Evolutionary conservation across 2,113 vertebrate species (phyloP).

Genomic region (Vombatus ursinus): DNA sequence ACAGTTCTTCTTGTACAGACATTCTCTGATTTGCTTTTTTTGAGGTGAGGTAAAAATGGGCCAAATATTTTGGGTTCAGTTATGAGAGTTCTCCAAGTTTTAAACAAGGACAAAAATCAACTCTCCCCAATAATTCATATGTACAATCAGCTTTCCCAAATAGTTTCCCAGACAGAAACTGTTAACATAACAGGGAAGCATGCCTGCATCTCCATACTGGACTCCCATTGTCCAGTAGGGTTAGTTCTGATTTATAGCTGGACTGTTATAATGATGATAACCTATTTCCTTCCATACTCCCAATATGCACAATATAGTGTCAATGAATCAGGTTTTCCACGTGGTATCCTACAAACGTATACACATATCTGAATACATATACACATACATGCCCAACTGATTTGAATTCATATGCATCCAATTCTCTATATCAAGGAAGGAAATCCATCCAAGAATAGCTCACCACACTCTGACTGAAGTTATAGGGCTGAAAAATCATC

Average conservation of each 20-base stretch:
- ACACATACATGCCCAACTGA: background rate
- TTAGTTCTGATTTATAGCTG: background rate
- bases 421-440: constrained; percentile 10
- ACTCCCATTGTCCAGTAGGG: background rate
- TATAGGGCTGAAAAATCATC: constrained; percentile 18
- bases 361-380: too few species aligned
- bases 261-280: constrained; percentile 27
- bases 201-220: background rate
- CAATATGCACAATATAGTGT: constrained; percentile 47
- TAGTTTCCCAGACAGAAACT: background rate
- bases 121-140: background rate
- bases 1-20: constrained; percentile 38
- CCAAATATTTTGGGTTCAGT: constrained; percentile 20
- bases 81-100: background rate
- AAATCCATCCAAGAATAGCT: constrained; percentile 24
- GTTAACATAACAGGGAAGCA: background rate
- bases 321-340: background rate
- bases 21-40: constrained; percentile 29
- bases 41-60: constrained; percentile 48
- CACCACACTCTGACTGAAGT: background rate
- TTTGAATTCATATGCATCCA: background rate
- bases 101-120: background rate
- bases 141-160: background rate
- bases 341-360: background rate
- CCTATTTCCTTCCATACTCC: constrained; percentile 32